Percentiles rank a stretch among this genome's conserved stretches.
phyloP scores from a whole-genome alignment of 2,888 invertebrate species.

The Thymelicus acteon region DNA sequence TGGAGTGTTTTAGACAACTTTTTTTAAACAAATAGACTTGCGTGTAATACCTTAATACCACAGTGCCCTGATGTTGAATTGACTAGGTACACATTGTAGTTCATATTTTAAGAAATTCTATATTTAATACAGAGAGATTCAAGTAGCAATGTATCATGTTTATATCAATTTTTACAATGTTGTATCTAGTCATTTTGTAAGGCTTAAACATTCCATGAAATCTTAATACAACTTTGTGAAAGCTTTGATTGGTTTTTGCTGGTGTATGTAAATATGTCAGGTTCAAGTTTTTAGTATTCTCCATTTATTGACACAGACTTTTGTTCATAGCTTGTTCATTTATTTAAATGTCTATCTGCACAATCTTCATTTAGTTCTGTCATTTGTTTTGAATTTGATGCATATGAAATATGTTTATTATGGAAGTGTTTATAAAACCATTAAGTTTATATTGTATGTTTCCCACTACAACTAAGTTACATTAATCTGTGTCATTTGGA shows the following conservation, averaged over 20 bases:
- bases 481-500: conserved; percentile 48
- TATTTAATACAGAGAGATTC: background rate
- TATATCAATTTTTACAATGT: conserved; percentile 47
- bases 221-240: conserved; percentile 68
- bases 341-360: background rate
- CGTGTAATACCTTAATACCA: conserved; percentile 57
- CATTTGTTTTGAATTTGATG: conserved; percentile 49
- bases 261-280: conserved; percentile 53
- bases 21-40: conserved; percentile 61
- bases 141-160: background rate
- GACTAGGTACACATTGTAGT: conserved; percentile 67
- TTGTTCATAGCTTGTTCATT: conserved; percentile 17
- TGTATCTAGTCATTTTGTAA: conserved; percentile 70
- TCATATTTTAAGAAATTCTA: background rate
- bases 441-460: conserved; percentile 41
- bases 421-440: conserved; percentile 47
- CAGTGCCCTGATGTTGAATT: conserved; percentile 64
- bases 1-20: conserved; percentile 75
- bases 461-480: background rate
- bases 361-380: background rate
- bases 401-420: conserved; percentile 41
- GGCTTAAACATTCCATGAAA: conserved; percentile 82
- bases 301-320: conserved; percentile 48
- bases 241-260: conserved; percentile 67
- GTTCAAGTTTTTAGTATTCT: conserved; percentile 47